Conservation (phyloP, 2,797 vertebrate species). For the Ptychobarbus kaznakovi region DNA sequence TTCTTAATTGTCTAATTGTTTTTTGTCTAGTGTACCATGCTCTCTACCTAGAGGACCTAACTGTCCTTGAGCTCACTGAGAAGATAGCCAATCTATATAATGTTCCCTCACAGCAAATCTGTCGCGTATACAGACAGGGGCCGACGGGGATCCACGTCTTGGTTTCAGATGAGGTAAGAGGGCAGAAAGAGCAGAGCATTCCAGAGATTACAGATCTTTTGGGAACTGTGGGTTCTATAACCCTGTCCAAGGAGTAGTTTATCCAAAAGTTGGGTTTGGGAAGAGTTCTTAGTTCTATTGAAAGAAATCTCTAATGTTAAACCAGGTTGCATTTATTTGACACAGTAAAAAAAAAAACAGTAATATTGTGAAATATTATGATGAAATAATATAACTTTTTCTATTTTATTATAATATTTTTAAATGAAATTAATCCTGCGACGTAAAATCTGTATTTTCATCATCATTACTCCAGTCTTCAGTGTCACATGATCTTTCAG, state of each 20-base stretch:
- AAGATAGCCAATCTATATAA: slow-evolving; percentile 76
- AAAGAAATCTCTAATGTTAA: neutral
- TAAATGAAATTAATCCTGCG: no score
- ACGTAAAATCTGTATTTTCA: no score
- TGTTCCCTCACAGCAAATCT: slow-evolving; percentile 73
- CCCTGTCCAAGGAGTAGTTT: neutral
- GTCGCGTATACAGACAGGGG: slow-evolving; percentile 74
- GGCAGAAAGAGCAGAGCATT: neutral
- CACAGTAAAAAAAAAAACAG: neutral
- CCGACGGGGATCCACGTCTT: slow-evolving; percentile 74
- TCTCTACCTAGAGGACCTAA: slow-evolving; percentile 77
- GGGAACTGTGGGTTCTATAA: neutral
- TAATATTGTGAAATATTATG: neutral
- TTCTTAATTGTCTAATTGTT: slow-evolving; percentile 3
- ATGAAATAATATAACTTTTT: neutral
- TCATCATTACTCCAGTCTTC: no score
- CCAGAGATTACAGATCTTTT: neutral
- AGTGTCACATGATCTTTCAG: neutral
- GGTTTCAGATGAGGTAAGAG: slow-evolving; percentile 75
- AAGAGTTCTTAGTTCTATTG: neutral
- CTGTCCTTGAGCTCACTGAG: slow-evolving; percentile 73
- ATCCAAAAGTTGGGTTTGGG: neutral
- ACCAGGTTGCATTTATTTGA: neutral
- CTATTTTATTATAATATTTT: neutral
- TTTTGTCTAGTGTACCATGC: slow-evolving; percentile 75